Base-by-base conservation (phyloP, 2,888 invertebrate genomes). In the Eumerus sabulonum region DNA sequence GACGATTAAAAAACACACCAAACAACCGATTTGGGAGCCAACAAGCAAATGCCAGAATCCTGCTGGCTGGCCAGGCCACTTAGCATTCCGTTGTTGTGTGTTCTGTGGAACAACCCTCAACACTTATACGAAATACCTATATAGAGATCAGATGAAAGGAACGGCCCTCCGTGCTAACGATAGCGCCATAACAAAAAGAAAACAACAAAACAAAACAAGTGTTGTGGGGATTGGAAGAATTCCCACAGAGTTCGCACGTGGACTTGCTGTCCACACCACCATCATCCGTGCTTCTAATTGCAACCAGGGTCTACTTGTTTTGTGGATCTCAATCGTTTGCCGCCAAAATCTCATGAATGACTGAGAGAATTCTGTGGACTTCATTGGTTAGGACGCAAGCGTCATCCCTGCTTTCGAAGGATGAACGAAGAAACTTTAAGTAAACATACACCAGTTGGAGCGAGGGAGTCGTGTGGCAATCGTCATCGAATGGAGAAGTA, bases 11-110 rank as follows among this genome's bases (percentile, higher is more conserved):
- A 74, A 70, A 44, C 74, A 67, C 74, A 79, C 79, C 79, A 79
- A 79, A 70, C 79, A 79, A 79, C 79, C 79, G 74, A 79, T 79
- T 79, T 79, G 79, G 79, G 73, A 79, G 74, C 74, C 79, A 79
- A 54, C 79, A 60, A 68, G 68, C 59, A 79, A 79, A 79, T 79
- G 79, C 68, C 74, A 74, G 74, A 70, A 74, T 74, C 68, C 74
- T 64, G 79, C 79, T 79, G 79, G 79, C 74, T 79, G 68, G 79
- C 74, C 74, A 68, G 74, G 79, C 79, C 74, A 79, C 79, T 79
- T 79, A 79, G 79, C 79, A 79, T 79, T 79, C 68, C 74, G 64
- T 50, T 74, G 74, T 74, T 27, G 27, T 27, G 27, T 27, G 27
- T 27, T 27, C 63, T 64, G 66, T 72, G 71, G 74, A 79, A 70